phyloP scores from a whole-genome alignment of 2,797 vertebrate genomes.

The Lates japonicus region DNA sequence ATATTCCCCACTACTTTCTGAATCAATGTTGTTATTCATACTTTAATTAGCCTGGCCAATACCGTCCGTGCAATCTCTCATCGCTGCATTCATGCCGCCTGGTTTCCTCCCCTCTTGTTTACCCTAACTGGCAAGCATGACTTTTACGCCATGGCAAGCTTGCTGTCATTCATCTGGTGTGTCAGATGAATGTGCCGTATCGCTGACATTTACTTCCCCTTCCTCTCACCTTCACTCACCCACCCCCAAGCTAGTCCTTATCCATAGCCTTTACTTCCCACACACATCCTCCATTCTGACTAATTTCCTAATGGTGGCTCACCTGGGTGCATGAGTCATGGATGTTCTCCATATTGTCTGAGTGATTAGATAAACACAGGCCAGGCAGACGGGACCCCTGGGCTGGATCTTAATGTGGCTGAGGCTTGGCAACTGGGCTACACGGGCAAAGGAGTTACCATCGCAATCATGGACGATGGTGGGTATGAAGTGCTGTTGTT shows the following conservation, averaged over 20 bases:
- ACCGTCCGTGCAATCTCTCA: slow-evolving; percentile 38
- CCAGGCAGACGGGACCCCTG: slow-evolving; percentile 98
- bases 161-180: slow-evolving; percentile 60
- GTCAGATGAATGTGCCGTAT: slow-evolving; percentile 63
- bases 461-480: slow-evolving; percentile 99
- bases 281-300: slow-evolving; percentile 44
- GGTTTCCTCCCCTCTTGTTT: slow-evolving; percentile 59
- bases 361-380: slow-evolving; percentile 96
- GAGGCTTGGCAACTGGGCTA: slow-evolving; percentile 98
- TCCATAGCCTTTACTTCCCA: slow-evolving; percentile 1
- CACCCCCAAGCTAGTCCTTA: slow-evolving; percentile 8
- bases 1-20: slow-evolving; percentile 60
- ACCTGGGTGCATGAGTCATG: slow-evolving; percentile 72
- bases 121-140: slow-evolving; percentile 59
- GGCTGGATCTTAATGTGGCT: slow-evolving; percentile 98
- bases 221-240: slow-evolving; percentile 38
- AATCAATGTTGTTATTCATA: slow-evolving; percentile 68
- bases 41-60: slow-evolving; percentile 70
- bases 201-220: slow-evolving; percentile 81
- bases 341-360: slow-evolving; percentile 76
- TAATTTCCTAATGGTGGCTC: slow-evolving; percentile 64
- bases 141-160: slow-evolving; percentile 46
- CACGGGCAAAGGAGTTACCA: slow-evolving; percentile 97
- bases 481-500: slow-evolving; percentile 68
- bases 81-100: slow-evolving; percentile 37